Evolutionary conservation across 1,140 invertebrate species (phyloP), one percentile per base, ranked within the genome.

Genomic region (Drosophila arizonae): DNA sequence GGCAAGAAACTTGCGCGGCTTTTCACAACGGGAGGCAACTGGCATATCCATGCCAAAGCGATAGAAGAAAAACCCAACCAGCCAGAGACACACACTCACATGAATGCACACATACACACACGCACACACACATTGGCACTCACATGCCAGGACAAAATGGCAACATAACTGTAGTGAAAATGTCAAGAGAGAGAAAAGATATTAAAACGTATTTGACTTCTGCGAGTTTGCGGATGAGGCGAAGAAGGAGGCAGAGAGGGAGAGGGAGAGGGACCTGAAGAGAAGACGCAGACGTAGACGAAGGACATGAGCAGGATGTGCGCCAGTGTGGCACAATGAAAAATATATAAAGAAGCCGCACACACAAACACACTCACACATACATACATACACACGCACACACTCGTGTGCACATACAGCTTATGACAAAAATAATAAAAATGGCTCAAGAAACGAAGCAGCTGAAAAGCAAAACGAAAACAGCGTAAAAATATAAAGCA

Each of bases 151-250:
- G 54, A 73, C 70, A 86, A 87, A 86, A 86, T 84, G 82, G 84
- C 82, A 88, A 88, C 82, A 87, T 87, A 87, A 88, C 82, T 87
- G 84, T 87, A 88, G 84, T 87, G 84, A 88, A 87, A 87, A 87
- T 87, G 84, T 87, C 84, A 87, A 87, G 84, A 87, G 84, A 87
- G 82, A 87, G 82, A 87, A 87, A 87, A 87, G 84, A 88, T 87
- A 87, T 87, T 87, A 87, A 87, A 87, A 87, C 84, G 84, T 88
- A 87, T 87, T 87, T 87, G 84, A 87, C 84, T 87, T 87, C 84
- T 87, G 84, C 79, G 84, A 77, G 84, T 87, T 84, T 82, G 69
- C 79, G 77, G 74, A 77, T 76, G 72, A 65, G 46, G 26, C 64
- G 17, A 46, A 36, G 63, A 13, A 33, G 24, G 21, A 45, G 66